phyloP scores from a whole-genome alignment of 64 coral and sea anemone species.

The Montipora sp. region DNA sequence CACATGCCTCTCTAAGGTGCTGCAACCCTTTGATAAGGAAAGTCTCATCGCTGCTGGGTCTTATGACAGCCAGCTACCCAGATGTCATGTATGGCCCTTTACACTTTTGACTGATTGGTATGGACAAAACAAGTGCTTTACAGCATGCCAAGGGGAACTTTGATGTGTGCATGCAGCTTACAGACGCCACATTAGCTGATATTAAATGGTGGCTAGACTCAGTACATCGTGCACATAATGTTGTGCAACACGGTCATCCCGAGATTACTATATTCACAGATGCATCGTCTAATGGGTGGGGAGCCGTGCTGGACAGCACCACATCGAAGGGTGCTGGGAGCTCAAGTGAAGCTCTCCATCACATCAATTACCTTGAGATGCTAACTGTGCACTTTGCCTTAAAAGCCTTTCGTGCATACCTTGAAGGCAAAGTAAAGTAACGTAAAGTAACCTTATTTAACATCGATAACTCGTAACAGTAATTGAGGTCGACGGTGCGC shows the following conservation, averaged over 20 bases:
- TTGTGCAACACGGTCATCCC: not conserved
- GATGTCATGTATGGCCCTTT: not conserved
- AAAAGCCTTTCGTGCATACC: not conserved
- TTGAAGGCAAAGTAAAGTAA: not conserved
- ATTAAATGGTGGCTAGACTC: constrained; percentile 48
- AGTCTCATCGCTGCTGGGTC: not conserved
- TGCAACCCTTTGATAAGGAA: not conserved
- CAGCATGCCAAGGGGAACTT: constrained; percentile 47
- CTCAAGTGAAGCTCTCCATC: not conserved
- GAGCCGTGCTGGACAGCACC: not conserved
- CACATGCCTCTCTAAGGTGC: not conserved
- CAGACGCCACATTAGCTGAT: not conserved
- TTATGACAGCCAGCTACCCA: not conserved
- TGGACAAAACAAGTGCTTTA: not conserved
- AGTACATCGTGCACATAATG: constrained; percentile 19
- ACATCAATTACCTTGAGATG: not conserved
- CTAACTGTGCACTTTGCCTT: not conserved
- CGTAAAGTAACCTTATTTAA: too few relatives aligned
- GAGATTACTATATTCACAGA: constrained; percentile 41
- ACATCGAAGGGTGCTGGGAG: constrained; percentile 19
- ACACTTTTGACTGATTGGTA: not conserved
- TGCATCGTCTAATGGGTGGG: constrained; percentile 56
- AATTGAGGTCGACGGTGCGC: too few relatives aligned
- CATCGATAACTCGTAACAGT: too few relatives aligned
- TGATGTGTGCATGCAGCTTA: constrained; percentile 31